phyloP scores from a whole-genome alignment of 2,797 vertebrate species.

The Hipposideros larvatus region DNA sequence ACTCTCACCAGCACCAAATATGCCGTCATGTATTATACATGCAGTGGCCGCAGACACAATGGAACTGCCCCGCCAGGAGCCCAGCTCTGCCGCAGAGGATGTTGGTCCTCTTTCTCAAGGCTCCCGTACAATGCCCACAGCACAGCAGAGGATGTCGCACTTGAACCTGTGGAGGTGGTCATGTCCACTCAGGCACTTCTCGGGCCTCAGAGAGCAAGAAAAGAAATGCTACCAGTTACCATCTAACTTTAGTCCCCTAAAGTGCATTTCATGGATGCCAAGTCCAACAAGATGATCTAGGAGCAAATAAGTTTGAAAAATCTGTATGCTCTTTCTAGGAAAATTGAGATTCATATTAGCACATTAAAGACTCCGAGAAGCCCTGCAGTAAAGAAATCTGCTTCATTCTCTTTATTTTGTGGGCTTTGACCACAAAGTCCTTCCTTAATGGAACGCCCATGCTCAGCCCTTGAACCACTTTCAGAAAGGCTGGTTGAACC shows the following conservation, averaged over 20 bases:
- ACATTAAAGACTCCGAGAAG: neutral
- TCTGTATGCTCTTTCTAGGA: neutral
- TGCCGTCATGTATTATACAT: neutral
- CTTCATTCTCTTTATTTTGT: neutral
- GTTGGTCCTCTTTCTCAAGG: neutral
- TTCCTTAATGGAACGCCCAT: neutral
- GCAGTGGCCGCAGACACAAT: neutral
- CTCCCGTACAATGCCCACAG: neutral
- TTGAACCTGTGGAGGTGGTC: neutral
- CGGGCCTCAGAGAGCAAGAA: neutral
- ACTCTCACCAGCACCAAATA: no score
- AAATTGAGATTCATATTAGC: neutral
- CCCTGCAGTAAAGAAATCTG: neutral
- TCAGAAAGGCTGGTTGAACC: neutral
- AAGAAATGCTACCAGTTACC: neutral
- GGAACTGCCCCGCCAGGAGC: neutral
- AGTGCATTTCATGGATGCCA: neutral
- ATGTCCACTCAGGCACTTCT: neutral
- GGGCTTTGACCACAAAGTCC: neutral
- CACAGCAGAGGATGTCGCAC: neutral
- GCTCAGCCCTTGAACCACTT: neutral
- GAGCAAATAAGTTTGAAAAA: neutral
- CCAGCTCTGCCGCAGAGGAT: neutral
- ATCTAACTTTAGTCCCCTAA: neutral
- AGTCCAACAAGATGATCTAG: neutral